Base-by-base conservation (phyloP, 2,888 invertebrate species). In the Cheilosia vulpina region DNA sequence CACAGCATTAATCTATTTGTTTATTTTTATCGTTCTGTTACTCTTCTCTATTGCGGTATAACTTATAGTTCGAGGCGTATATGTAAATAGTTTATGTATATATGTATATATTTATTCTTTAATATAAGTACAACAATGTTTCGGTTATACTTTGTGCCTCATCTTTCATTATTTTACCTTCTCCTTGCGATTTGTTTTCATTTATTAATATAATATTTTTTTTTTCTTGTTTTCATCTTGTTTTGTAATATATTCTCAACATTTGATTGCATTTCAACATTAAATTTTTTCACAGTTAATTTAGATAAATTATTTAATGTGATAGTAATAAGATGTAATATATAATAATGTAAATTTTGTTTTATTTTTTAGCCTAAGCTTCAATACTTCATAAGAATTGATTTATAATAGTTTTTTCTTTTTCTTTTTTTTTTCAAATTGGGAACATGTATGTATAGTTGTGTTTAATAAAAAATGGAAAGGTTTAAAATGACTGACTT, bases 321-420 rank as follows among this genome's bases (percentile, higher is more conserved):
- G 53, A 62, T 79, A 75, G 78, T 73, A 68, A 53, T 65, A 52
- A 60, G 68, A 27, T 72, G 65, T 78, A 52, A 65, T 76, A 58
- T 65, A 60, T 81, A 60, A 60, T 81, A 68, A 65, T 81, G 60
- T 71, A 62, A 50, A 77, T 77, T 66, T 57, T 45, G 66, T 58
- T 50, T 73, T 53, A n/a, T 24, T 66, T 38, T 57, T 81, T 77
- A 77, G 63, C 63, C 77, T 85, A 72, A 85, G 85, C 63, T 85
- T 85, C 72, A 85, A 81, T 85, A 76, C 66, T 72, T 85, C 85
- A 85, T 85, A 85, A 85, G 85, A 81, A 77, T 85, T 78, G 68
- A 78, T 77, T 82, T 55, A 52, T 31, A 53, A 53, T 62, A 69
- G 69, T 72, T 57, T 52, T 62, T 43, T 62, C 60, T 68, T 69